A percentile compares a stretch with the other conserved stretches of the same genome.
phyloP scores from a whole-genome alignment of 2,797 vertebrate species.

The Melopsittacus undulatus region DNA sequence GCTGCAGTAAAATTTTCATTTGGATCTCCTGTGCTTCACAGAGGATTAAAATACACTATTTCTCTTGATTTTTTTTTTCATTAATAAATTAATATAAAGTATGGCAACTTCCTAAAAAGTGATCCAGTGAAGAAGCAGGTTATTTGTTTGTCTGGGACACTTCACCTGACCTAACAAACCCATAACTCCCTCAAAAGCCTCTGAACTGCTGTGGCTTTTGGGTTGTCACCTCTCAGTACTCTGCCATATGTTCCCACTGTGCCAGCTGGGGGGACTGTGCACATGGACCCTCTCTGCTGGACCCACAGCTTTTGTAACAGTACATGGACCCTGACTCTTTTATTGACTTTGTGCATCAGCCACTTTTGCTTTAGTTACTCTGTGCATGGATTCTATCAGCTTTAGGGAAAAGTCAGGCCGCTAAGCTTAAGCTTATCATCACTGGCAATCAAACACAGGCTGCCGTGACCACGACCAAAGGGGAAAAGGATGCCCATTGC shows the following conservation, averaged over 20 bases:
- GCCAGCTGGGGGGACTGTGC: neutral
- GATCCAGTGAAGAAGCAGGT: neutral
- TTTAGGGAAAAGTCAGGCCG: neutral
- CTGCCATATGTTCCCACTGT: neutral
- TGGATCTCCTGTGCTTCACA: neutral
- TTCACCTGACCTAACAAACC: neutral
- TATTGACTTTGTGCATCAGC: accelerated
- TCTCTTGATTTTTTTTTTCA: neutral
- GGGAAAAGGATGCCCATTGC: neutral
- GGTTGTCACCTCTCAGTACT: neutral
- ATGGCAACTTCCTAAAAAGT: neutral
- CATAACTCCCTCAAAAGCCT: neutral
- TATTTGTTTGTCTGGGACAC: neutral
- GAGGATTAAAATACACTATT: neutral
- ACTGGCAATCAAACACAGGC: neutral
- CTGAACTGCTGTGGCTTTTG: neutral
- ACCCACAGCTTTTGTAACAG: neutral
- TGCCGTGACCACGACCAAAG: neutral
- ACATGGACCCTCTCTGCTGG: neutral
- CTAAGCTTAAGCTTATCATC: neutral
- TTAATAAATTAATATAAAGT: neutral
- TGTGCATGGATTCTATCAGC: too few relatives aligned
- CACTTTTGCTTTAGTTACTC: neutral
- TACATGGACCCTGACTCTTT: accelerated
- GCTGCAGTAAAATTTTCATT: neutral